Conservation (phyloP, 2,113 vertebrate species). For the Marmota monax region DNA sequence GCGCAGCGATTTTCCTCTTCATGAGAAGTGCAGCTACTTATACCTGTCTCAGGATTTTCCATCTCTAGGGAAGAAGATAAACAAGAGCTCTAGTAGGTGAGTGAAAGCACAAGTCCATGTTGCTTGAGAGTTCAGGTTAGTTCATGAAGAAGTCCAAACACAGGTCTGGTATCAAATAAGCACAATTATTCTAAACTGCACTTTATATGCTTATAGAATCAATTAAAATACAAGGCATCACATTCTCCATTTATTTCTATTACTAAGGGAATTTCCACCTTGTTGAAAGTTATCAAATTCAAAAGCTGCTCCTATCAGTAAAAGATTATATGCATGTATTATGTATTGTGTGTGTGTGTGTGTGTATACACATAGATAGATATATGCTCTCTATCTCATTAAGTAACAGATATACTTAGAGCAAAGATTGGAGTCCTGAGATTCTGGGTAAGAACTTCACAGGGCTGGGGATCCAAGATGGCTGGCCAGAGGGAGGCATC, state of each 20-base stretch:
- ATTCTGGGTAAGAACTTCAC: not conserved
- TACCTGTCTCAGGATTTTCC: conserved; percentile 82
- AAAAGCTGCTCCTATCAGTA: not conserved
- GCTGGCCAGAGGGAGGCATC: too few species aligned
- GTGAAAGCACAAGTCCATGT: not conserved
- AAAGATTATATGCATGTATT: not conserved
- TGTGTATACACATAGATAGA: not conserved
- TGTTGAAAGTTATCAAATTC: not conserved
- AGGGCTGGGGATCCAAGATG: not conserved
- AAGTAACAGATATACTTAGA: not conserved
- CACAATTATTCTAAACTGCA: not conserved
- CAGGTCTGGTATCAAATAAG: conserved; percentile 34
- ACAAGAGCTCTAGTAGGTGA: not conserved
- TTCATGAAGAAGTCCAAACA: not conserved
- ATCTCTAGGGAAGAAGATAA: conserved; percentile 83
- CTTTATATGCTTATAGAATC: not conserved
- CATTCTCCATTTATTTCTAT: conserved; percentile 10
- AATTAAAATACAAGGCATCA: not conserved
- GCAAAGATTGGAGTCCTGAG: not conserved
- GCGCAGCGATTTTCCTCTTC: conserved; percentile 79
- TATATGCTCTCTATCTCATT: not conserved
- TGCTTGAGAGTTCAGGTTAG: not conserved
- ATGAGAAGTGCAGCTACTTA: conserved; percentile 70
- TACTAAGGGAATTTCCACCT: conserved; percentile 25
- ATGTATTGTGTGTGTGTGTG: too few species aligned